phyloP scores from a whole-genome alignment of 2,113 vertebrate species.

The Lophochroa leadbeateri region DNA sequence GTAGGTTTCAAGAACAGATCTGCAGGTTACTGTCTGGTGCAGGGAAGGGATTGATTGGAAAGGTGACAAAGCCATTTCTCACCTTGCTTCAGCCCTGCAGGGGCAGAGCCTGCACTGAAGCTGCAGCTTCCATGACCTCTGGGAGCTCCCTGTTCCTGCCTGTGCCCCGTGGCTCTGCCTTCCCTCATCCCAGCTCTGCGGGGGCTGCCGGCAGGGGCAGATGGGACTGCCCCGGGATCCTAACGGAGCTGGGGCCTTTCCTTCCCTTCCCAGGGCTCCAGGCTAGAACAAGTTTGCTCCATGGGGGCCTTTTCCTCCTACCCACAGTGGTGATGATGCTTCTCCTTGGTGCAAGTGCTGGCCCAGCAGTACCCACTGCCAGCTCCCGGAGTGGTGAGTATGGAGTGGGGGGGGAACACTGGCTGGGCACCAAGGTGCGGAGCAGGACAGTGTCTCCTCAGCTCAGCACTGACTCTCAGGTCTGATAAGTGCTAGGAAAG shows the following conservation, averaged over 20 bases:
- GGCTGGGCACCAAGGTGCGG: not conserved
- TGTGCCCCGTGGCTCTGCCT: not conserved
- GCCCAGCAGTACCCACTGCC: not conserved
- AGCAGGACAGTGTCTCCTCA: not conserved
- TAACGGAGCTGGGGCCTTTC: not conserved
- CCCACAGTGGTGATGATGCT: not conserved
- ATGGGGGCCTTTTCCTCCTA: not conserved
- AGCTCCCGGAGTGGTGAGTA: conserved; percentile 35
- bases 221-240: not conserved
- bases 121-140: not conserved
- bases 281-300: not conserved
- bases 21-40: not conserved
- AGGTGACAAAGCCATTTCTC: not conserved
- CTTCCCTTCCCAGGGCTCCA: conserved; percentile 15
- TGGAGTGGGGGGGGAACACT: fast-evolving
- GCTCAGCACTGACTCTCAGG: not conserved
- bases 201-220: not conserved
- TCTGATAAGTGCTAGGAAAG: not conserved
- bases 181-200: fast-evolving
- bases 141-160: not conserved
- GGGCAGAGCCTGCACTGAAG: not conserved
- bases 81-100: not conserved
- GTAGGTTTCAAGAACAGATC: not conserved
- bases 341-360: not conserved
- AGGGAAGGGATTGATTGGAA: not conserved